A percentile compares a stretch with the other conserved stretches of the same genome.
These are phyloP conservation scores for Auanema sp. DNA, from an alignment of 2,888 invertebrate genomes.

Conservation along the genomic window DNA sequence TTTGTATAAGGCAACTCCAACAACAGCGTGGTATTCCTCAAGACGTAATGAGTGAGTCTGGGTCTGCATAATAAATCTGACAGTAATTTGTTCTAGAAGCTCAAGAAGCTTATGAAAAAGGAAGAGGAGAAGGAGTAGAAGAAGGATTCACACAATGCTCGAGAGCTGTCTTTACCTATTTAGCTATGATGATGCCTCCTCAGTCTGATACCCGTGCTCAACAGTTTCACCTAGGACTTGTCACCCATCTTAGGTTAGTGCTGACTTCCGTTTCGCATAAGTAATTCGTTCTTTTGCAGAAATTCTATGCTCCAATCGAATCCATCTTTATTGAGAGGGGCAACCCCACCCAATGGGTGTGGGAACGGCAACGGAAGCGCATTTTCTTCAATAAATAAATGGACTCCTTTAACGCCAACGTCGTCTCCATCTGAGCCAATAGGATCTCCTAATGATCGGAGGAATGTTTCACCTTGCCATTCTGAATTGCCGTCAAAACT, in stretches of 20 bases:
- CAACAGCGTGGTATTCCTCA: neutral
- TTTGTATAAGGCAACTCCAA: constrained; percentile 61
- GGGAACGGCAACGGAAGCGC: no score
- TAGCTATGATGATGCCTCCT: constrained; percentile 12
- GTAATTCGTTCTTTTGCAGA: no score
- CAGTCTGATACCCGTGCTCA: neutral
- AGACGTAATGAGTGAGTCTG: neutral
- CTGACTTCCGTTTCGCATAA: no score
- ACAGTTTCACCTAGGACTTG: constrained; percentile 15
- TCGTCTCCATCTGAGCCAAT: no score
- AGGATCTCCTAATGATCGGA: no score
- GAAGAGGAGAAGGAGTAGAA: constrained; percentile 6
- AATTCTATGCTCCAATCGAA: no score
- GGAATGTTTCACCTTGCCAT: no score
- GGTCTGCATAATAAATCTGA: neutral
- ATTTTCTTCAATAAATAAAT: no score
- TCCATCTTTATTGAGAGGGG: no score
- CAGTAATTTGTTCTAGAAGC: neutral
- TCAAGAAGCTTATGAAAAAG: constrained; percentile 10
- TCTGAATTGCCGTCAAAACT: no score
- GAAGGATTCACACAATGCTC: constrained; percentile 14
- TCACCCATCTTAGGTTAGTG: constrained; percentile 14
- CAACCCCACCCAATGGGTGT: no score
- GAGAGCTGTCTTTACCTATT: constrained; percentile 15
- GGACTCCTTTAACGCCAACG: no score